These are phyloP conservation scores for Rhysida immarginata DNA, from an alignment of 1,140 invertebrate genomes.

Conservation along the genomic window DNA sequence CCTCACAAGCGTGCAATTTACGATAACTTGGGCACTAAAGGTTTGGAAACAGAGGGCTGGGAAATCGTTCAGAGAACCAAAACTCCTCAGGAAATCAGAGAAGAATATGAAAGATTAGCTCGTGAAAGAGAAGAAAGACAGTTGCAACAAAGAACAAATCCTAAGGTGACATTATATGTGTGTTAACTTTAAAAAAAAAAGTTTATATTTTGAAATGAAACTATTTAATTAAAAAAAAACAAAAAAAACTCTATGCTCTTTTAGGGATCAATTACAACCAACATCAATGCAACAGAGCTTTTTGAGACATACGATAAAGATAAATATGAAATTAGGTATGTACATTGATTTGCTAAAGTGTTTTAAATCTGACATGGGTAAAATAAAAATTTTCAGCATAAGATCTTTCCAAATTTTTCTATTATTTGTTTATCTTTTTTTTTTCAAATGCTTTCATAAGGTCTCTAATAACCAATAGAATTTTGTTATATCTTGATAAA, in stretches of 20 bases:
- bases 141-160: conserved; percentile 75
- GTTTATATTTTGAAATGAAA: neutral
- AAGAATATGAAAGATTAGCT: conserved; percentile 78
- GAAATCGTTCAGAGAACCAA: conserved; percentile 75
- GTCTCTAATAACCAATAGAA: no score
- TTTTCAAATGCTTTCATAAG: no score
- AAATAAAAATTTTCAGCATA: no score
- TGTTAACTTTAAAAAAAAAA: neutral
- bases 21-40: conserved; percentile 57
- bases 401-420: no score
- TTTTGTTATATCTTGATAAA: no score
- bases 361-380: no score
- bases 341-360: no score
- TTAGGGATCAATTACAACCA: conserved; percentile 60
- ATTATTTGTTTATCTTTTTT: no score
- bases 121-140: conserved; percentile 63
- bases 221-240: no score
- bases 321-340: no score
- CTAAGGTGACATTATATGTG: conserved; percentile 35
- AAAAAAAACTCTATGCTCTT: no score
- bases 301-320: conserved; percentile 48
- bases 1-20: conserved; percentile 63
- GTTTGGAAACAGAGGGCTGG: conserved; percentile 79
- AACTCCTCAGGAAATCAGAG: conserved; percentile 82
- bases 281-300: conserved; percentile 81